Evolutionary conservation across 2,113 vertebrate species (phyloP), one percentile per base, ranked within the genome.

Genomic region (Halichoeres trimaculatus): DNA sequence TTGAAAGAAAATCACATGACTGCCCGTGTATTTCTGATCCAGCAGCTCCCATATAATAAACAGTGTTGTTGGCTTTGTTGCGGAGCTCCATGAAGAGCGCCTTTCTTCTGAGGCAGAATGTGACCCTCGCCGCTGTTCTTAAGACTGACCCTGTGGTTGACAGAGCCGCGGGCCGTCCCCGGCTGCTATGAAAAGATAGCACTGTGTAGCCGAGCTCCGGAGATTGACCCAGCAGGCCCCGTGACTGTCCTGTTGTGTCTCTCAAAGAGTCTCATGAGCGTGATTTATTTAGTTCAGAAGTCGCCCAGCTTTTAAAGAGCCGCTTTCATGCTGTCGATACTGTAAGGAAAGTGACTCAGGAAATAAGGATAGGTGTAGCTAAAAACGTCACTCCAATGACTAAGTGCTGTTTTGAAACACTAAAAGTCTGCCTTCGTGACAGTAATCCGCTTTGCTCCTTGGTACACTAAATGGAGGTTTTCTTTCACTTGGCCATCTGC

Each of bases 401-500:
- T 36, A 70, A 87, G 74, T 60, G 54, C 72, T 65, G 45, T 70
- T 5, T 45, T 45, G 5, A 72, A 72, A 48, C 45, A 51, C 77
- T 75, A 62, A 76, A 83, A 82, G 78, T 76, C 77, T 76, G 69
- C 52, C 58, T 87, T 78, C 20, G 45, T 71, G 70, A 74, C 80
- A 80, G 57, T 85, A 81, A 87, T 88, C 76, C 19, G 43, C 78
- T 84, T 64, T 78, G 72, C 74, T 77, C 64, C 34, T 64, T 66
- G 71, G 67, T 81, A 54, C 60, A 71, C 74, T 79, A 77, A 86
- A 83, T 81, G 43, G 74, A 83, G 71, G 77, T 60, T 74, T 85
- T 80, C 79, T 88, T 88, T 85, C 87, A 88, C 76, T 73, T 63
- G 54, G 80, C 71, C 81, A 80, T 89, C 86, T 89, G 87, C 76